Conservation (phyloP, 2,113 vertebrate genomes). For the Halcyon malimbica region DNA sequence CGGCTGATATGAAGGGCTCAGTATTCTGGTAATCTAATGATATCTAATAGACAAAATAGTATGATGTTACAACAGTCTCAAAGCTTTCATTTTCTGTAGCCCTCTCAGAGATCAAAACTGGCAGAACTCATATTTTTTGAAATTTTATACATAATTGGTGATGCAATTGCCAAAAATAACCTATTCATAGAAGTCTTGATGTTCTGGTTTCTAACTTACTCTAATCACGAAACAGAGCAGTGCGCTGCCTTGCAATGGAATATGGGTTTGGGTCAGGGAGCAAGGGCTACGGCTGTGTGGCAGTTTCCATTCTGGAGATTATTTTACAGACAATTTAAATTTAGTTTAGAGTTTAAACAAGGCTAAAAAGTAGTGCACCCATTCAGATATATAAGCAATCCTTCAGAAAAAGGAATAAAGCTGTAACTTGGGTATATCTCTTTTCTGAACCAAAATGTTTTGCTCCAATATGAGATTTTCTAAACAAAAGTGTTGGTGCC, state of each 20-base stretch:
- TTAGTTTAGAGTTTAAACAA: slow-evolving; percentile 58
- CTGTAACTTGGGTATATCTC: neutral
- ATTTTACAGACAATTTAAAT: slow-evolving; percentile 73
- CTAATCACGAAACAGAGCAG: slow-evolving; percentile 70
- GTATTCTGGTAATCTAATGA: slow-evolving; percentile 71
- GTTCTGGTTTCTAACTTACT: slow-evolving; percentile 75
- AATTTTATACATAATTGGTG: slow-evolving; percentile 77
- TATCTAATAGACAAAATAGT: slow-evolving; percentile 72
- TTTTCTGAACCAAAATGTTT: neutral
- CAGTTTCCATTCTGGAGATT: slow-evolving; percentile 72
- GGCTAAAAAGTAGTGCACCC: slow-evolving; percentile 43
- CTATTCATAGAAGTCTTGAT: slow-evolving; percentile 69
- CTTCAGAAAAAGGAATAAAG: slow-evolving; percentile 2
- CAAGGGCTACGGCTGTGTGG: slow-evolving; percentile 61
- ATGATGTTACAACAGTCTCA: slow-evolving; percentile 62
- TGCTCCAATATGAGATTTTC: neutral
- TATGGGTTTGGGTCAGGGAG: slow-evolving; percentile 70
- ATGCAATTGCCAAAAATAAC: slow-evolving; percentile 76
- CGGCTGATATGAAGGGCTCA: slow-evolving; percentile 59
- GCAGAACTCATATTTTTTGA: slow-evolving; percentile 73
- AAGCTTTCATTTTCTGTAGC: slow-evolving; percentile 64
- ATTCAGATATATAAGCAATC: slow-evolving; percentile 19
- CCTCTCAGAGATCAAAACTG: slow-evolving; percentile 62
- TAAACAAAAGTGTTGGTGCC: slow-evolving; percentile 12
- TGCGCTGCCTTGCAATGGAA: slow-evolving; percentile 50